phyloP scores from a whole-genome alignment of 2,113 vertebrate genomes.

The Dermatemys mawii region DNA sequence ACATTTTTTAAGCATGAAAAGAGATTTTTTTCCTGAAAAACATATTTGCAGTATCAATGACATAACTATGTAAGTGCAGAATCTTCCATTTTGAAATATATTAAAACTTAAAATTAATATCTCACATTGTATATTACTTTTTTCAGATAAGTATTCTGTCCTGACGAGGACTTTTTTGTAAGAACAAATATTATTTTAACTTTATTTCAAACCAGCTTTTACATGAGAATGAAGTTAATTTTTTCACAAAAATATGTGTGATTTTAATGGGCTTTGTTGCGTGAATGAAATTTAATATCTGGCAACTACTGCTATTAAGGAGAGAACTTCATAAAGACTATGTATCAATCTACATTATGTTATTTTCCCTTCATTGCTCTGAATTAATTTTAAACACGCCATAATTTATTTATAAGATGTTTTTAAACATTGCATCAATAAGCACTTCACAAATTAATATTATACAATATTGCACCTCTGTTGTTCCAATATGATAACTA shows the following conservation, averaged over 20 bases:
- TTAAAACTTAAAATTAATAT: conserved; percentile 72
- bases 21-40: conserved; percentile 72
- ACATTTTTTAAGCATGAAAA: conserved; percentile 90
- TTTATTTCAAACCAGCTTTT: conserved; percentile 62
- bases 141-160: conserved; percentile 51
- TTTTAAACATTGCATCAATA: not conserved
- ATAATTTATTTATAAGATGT: not conserved
- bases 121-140: conserved; percentile 37
- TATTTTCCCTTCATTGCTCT: conserved; percentile 24
- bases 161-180: not conserved
- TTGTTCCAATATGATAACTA: not conserved
- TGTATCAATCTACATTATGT: not conserved
- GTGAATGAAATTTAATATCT: conserved; percentile 67
- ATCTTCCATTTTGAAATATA: conserved; percentile 79
- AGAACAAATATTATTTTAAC: conserved; percentile 48
- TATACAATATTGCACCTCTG: not conserved
- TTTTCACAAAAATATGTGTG: conserved; percentile 49
- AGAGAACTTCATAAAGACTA: conserved; percentile 61
- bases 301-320: conserved; percentile 57
- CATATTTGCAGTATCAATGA: conserved; percentile 69
- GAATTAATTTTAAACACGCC: not conserved
- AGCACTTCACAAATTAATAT: not conserved
- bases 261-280: conserved; percentile 65
- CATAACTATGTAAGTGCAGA: conserved; percentile 71
- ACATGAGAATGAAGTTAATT: conserved; percentile 61